A percentile compares a stretch with the other conserved stretches of the same genome.
Evolutionary conservation across 1,140 invertebrate species (phyloP).

Genomic region (Patella vulgata): DNA sequence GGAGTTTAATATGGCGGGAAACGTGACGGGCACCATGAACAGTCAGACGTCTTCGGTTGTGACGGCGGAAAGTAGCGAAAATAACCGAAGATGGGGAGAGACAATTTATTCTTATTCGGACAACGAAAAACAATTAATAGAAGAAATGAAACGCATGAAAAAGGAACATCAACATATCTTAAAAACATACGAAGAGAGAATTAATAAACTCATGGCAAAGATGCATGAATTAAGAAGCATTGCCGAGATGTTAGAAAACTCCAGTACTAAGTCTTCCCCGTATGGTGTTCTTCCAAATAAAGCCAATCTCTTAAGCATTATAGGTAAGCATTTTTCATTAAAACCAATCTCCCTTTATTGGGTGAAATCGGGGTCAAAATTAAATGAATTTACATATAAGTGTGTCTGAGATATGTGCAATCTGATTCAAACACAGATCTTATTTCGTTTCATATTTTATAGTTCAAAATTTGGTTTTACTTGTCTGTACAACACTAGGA

Average conservation of each 20-base stretch:
- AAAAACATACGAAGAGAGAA: conserved; percentile 57
- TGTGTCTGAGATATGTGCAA: too few relatives aligned
- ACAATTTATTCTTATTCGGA: conserved; percentile 57
- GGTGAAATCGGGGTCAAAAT: too few relatives aligned
- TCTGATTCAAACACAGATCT: too few relatives aligned
- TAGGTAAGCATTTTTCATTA: too few relatives aligned
- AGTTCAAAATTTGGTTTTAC: too few relatives aligned
- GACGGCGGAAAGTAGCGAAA: conserved; percentile 1
- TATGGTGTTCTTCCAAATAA: conserved; percentile 52
- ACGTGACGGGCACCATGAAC: conserved; percentile 18
- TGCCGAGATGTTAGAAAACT: conserved; percentile 62
- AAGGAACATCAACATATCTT: conserved; percentile 56
- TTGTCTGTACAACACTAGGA: too few relatives aligned
- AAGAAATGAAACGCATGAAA: conserved; percentile 63
- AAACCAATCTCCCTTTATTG: too few relatives aligned
- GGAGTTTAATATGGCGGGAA: conserved; percentile 14
- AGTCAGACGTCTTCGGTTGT: conserved; percentile 6
- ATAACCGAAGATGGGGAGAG: conserved; percentile 33
- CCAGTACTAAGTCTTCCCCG: conserved; percentile 56
- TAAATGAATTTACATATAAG: too few relatives aligned
- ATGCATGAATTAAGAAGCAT: conserved; percentile 62
- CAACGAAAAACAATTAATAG: conserved; percentile 64
- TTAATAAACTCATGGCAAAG: conserved; percentile 62
- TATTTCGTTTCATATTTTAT: too few relatives aligned
- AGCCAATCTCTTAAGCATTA: conserved; percentile 41